A percentile compares a stretch with the other conserved stretches of the same genome.
phyloP scores from a whole-genome alignment of 2,888 invertebrate species.

The Drosophila paucipuncta region DNA sequence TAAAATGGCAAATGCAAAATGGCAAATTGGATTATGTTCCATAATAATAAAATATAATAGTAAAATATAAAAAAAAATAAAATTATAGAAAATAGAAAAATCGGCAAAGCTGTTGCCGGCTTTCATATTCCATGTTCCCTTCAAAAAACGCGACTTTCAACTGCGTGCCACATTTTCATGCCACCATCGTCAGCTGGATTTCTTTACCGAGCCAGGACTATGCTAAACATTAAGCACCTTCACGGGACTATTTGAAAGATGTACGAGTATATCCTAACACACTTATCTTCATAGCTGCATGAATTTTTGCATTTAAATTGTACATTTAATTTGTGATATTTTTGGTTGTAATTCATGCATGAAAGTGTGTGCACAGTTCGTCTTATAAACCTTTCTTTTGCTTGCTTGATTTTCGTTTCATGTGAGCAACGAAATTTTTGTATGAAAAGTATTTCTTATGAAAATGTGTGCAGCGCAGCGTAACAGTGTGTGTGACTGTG shows the following conservation, averaged over 20 bases:
- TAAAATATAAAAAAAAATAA: conserved; percentile 31
- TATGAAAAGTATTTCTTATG: conserved; percentile 37
- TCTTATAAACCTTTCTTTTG: conserved; percentile 9
- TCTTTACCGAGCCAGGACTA: conserved; percentile 1
- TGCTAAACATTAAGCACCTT: neutral
- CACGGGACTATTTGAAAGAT: neutral
- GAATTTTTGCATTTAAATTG: neutral
- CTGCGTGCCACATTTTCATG: conserved; percentile 17
- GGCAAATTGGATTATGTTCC: conserved; percentile 57
- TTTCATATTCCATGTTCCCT: conserved; percentile 4
- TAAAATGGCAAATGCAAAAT: conserved; percentile 61
- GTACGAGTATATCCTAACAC: neutral
- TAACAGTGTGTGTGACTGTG: conserved; percentile 1
- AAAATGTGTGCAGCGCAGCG: conserved; percentile 34
- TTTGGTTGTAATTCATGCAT: neutral
- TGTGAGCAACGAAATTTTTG: conserved; percentile 30
- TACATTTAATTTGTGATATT: neutral
- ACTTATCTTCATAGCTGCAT: neutral
- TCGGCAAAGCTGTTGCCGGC: conserved; percentile 32
- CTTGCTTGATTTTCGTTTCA: conserved; percentile 25
- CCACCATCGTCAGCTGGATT: conserved; percentile 23
- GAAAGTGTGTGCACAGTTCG: conserved; percentile 15
- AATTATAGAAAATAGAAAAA: conserved; percentile 16
- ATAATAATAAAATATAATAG: conserved; percentile 42
- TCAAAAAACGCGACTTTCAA: neutral